phyloP scores from a whole-genome alignment of 1,140 invertebrate genomes.

The Scaptodrosophila lebanonensis region DNA sequence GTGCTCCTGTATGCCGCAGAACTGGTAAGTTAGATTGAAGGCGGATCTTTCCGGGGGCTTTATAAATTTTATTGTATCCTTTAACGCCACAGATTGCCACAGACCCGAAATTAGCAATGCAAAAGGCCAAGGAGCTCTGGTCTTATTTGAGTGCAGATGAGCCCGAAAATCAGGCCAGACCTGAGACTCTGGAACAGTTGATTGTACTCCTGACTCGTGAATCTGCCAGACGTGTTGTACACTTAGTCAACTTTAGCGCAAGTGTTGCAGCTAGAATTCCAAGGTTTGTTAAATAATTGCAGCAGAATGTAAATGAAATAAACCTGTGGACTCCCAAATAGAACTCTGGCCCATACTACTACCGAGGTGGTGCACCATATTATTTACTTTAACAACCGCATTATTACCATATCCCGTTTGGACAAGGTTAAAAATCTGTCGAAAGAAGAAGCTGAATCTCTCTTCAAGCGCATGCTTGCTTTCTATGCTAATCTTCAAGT shows the following conservation, averaged over 20 bases:
- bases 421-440: constrained; percentile 65
- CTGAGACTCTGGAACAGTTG: constrained; percentile 85
- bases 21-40: constrained; percentile 79
- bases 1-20: constrained; percentile 86
- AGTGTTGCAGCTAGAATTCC: constrained; percentile 80
- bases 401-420: constrained; percentile 63
- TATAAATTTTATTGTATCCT: not conserved
- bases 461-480: constrained; percentile 56
- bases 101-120: constrained; percentile 85
- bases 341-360: constrained; percentile 62
- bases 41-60: not conserved
- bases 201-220: constrained; percentile 85
- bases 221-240: constrained; percentile 85
- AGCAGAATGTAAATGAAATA: not conserved
- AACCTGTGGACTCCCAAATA: constrained; percentile 11
- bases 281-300: constrained; percentile 58
- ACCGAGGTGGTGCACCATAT: constrained; percentile 68
- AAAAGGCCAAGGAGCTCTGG: constrained; percentile 86
- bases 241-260: constrained; percentile 84
- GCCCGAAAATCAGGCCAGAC: constrained; percentile 88
- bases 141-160: constrained; percentile 84
- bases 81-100: constrained; percentile 83
- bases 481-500: constrained; percentile 64
- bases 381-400: constrained; percentile 61
- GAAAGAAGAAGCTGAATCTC: constrained; percentile 70